Evolutionary conservation across 2,113 vertebrate genomes (phyloP), one percentile per base, ranked within the genome.

Genomic region (Megalops atlanticus): DNA sequence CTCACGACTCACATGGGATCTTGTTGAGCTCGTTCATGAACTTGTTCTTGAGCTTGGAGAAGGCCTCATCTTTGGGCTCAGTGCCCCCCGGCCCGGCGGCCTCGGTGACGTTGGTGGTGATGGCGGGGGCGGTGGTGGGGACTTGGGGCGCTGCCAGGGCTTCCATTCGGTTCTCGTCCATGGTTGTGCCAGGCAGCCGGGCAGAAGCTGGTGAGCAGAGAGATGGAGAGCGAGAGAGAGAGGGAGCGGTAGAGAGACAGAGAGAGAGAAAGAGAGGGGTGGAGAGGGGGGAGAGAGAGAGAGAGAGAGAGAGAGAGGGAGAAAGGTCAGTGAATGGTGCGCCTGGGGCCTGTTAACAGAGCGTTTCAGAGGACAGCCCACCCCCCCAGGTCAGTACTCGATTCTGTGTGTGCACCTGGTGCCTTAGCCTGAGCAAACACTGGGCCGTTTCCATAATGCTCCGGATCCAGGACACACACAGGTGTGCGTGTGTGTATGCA

Each of bases 21-120:
- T 97, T 99, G 92, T 97, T 96, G 82, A 99, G 92, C 88, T 98
- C 96, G 49, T 98, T 99, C 98, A 99, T 98, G 93, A 99, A 99
- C 92, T 98, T 99, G 91, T 98, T 91, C 95, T 97, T 99, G 86
- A 99, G 89, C 86, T 99, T 98, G 47, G 98, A 98, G 89, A 99
- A 97, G 68, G 90, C 92, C 89, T 99, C 95, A 82, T 98, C 96
- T 90, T 98, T 97, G 69, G 84, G 85, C 83, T 94, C 95, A 0
- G 86, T 89, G 78, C 90, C 91, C 78, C 95, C 96, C 0, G 94
- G 92, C 71, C 94, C 93, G 31, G 92, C 89, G 45, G 94, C 87
- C 84, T 95, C 96, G 0, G 98, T 98, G 92, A 93, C 92, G 83
- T 99, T 99, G 85, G 91, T 89, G 54, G 90, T 88, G 31, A 91